phyloP scores from a whole-genome alignment of 2,113 vertebrate genomes.

The Regulus satrapa region DNA sequence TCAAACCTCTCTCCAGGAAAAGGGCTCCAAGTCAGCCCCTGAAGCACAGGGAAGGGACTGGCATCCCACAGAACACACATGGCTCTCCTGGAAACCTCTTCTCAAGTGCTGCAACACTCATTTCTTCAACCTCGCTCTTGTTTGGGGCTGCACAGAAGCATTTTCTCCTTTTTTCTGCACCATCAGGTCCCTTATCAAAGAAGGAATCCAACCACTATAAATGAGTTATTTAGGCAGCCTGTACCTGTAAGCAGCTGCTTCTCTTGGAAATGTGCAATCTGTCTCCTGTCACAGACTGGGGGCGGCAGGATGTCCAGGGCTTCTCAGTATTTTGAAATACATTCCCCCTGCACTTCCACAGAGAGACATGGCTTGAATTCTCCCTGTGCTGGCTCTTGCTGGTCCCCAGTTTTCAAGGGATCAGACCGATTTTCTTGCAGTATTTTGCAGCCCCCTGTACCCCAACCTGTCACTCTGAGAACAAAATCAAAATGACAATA shows the following conservation, averaged over 20 bases:
- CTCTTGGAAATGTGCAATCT: background rate
- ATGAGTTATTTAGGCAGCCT: background rate
- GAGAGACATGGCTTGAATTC: background rate
- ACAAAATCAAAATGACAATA: background rate
- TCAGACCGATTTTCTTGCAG: background rate
- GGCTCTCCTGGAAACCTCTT: background rate
- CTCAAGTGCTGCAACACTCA: background rate
- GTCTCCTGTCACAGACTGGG: background rate
- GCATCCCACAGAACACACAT: background rate
- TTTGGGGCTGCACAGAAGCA: background rate
- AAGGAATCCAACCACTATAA: background rate
- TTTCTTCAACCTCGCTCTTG: background rate
- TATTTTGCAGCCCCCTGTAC: background rate
- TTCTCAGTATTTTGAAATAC: background rate
- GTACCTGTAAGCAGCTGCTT: background rate
- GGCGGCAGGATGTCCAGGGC: background rate
- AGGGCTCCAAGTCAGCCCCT: background rate
- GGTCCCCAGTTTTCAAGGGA: background rate
- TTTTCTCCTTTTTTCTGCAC: background rate
- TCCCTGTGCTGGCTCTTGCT: background rate
- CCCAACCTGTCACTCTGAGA: background rate
- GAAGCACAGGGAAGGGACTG: background rate
- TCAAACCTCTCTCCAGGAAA: background rate
- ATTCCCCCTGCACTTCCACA: background rate
- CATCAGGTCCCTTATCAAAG: accelerated